Evolutionary conservation across 2,888 invertebrate species (phyloP).

Genomic region (Nematopogon swammerdamellus): DNA sequence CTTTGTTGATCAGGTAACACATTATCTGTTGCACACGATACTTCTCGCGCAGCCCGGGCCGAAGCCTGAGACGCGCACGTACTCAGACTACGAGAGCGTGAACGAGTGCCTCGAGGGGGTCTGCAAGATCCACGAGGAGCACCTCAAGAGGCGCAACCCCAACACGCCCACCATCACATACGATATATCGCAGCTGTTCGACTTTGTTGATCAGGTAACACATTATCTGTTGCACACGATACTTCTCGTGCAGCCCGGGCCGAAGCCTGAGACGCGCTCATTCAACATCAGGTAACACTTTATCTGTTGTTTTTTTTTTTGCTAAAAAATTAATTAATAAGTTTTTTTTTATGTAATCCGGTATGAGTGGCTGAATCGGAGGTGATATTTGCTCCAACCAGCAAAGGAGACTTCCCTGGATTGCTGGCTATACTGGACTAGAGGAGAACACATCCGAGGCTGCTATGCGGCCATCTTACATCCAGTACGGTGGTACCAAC

Average conservation of each 20-base stretch:
- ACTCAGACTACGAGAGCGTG: slow-evolving; percentile 96
- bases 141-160: slow-evolving; percentile 92
- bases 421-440: too few species aligned
- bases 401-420: too few species aligned
- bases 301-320: too few species aligned
- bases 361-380: too few species aligned
- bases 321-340: too few species aligned
- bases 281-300: slow-evolving; percentile 94
- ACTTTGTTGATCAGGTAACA: slow-evolving; percentile 94
- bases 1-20: slow-evolving; percentile 92
- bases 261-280: slow-evolving; percentile 92
- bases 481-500: too few species aligned
- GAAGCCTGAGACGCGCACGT: slow-evolving; percentile 94
- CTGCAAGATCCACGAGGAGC: slow-evolving; percentile 99
- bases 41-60: slow-evolving; percentile 90
- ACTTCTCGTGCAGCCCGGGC: slow-evolving; percentile 90
- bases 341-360: too few species aligned
- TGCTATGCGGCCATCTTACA: too few species aligned
- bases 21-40: slow-evolving; percentile 99
- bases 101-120: slow-evolving; percentile 99
- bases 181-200: slow-evolving; percentile 96
- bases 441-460: too few species aligned
- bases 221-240: slow-evolving; percentile 99
- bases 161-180: slow-evolving; percentile 97
- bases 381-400: too few species aligned